Evolutionary conservation across 1,140 invertebrate genomes (phyloP).

Genomic region (Tetragnatha versicolor): DNA sequence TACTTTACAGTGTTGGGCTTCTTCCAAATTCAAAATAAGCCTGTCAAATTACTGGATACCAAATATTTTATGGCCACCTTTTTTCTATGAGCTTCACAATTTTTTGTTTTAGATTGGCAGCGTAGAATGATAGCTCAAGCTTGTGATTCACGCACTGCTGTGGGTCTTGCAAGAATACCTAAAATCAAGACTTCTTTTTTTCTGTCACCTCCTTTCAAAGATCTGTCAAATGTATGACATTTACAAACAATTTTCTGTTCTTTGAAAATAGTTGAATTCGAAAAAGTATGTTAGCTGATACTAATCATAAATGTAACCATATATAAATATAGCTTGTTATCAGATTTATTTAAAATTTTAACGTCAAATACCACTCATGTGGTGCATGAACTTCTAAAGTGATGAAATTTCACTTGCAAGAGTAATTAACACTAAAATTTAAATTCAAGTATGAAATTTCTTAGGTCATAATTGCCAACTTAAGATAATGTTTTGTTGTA

Average conservation of each 20-base stretch:
- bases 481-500: no score
- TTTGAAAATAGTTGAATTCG: neutral
- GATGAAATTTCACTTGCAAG: no score
- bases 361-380: neutral
- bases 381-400: no score
- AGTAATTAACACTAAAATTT: no score
- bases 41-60: neutral
- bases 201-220: conserved; percentile 26
- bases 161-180: conserved; percentile 40
- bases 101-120: conserved; percentile 47
- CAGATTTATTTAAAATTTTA: neutral
- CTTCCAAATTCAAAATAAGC: neutral
- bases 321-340: neutral
- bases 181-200: conserved; percentile 46
- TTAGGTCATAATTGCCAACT: no score
- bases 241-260: neutral
- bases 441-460: no score
- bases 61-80: neutral
- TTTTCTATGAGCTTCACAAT: no score
- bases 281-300: neutral
- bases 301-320: neutral
- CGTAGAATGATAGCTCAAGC: conserved; percentile 51
- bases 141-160: conserved; percentile 27
- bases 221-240: neutral
- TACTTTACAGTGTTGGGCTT: no score